Base-by-base conservation (phyloP, 2,113 vertebrate genomes). In the Solenodon paradoxus region DNA sequence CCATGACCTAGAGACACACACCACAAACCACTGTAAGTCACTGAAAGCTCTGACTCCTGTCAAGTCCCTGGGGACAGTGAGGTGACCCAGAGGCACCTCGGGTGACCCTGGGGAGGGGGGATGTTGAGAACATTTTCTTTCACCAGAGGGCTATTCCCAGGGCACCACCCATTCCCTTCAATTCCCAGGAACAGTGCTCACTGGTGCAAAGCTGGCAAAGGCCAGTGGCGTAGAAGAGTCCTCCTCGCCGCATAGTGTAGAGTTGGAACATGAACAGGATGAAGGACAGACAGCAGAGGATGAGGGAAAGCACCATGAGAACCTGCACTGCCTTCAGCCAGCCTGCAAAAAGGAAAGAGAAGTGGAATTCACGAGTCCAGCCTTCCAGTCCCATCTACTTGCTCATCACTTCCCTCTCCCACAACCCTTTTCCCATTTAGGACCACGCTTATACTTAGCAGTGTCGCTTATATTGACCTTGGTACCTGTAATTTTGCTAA, bases 201-300 rank as follows among this genome's bases (percentile, higher is more conserved):
- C 99, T 98, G 98, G 99, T 98, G 77, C 99, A 99, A 32, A 99
- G 97, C 97, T 99, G 99, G 97, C 99, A 99, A 85, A 99, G 83
- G 49, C 99, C 99, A 0, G 99, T 99, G 96, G 99, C 98, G 32
- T 99, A 99, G 98, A 99, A 99, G 71, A 99, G 99, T 6, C 99
- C 98, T 35, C 99, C 99, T 92, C 98, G 98, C 16, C 98, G 98
- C 98, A 99, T 99, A 77, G 98, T 99, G 97, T 99, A 99, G 69
- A 99, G 99, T 51, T 99, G 99, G 86, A 98, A 99, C 95, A 99
- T 98, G 97, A 99, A 99, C 77, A 99, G 98, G 94, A 99, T 97
- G 97, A 99, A 99, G 81, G 99, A 99, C 57, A 99, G 97, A 0
- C 98, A 98, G 88, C 98, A 99, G 98, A 99, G 99, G 81, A 99